Percentiles rank a stretch among this genome's conserved stretches.
phyloP scores from a whole-genome alignment of 2,113 vertebrate species.

The Melospiza melodia region DNA sequence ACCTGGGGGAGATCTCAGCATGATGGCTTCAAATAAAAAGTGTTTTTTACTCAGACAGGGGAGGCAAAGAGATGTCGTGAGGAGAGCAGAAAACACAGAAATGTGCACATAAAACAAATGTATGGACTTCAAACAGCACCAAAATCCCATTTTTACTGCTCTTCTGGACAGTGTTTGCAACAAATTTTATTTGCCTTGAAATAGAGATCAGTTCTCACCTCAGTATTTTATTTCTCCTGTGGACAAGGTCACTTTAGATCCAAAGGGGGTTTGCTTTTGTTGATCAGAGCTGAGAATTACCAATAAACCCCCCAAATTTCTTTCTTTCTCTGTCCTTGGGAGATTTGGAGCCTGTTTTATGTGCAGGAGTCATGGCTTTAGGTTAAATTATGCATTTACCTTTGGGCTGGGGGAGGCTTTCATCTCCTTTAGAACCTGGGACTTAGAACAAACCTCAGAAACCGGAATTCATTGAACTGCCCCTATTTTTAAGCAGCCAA shows the following conservation, averaged over 20 bases:
- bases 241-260: background rate
- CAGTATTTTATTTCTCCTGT: background rate
- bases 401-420: background rate
- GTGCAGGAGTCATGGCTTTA: background rate
- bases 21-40: background rate
- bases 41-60: background rate
- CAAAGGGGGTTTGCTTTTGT: background rate
- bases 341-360: background rate
- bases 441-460: background rate
- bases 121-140: background rate
- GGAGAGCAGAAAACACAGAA: background rate
- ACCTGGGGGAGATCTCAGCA: background rate
- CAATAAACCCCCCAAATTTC: background rate
- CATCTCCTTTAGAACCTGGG: background rate
- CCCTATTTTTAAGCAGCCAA: background rate
- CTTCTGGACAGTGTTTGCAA: background rate
- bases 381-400: background rate
- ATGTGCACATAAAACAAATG: background rate
- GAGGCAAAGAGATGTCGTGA: background rate
- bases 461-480: background rate
- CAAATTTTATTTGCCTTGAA: background rate
- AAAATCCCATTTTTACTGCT: background rate
- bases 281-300: background rate
- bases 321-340: background rate
- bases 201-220: background rate